These are phyloP conservation scores for Diarsia rubi DNA, from an alignment of 2,888 invertebrate species.

Conservation along the genomic window DNA sequence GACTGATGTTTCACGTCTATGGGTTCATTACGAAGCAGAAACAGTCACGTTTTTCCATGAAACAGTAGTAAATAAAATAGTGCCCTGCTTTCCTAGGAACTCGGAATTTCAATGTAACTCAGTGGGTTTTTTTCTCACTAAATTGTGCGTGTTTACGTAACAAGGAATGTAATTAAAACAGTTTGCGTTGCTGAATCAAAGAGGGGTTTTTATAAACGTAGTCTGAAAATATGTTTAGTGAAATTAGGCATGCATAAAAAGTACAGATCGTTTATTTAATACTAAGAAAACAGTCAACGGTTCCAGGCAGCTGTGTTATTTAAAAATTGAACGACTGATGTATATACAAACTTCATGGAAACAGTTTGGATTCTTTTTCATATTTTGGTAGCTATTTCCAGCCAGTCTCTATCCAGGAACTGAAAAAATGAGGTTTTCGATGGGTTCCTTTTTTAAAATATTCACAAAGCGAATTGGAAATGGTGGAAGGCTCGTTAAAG, in stretches of 20 bases:
- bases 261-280: conserved; percentile 18
- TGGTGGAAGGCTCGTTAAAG: conserved; percentile 69
- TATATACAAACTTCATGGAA: conserved; percentile 41
- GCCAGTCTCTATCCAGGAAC: conserved; percentile 20
- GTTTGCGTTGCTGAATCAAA: conserved; percentile 50
- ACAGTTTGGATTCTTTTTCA: conserved; percentile 32
- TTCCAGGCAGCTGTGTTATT: conserved; percentile 38
- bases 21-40: conserved; percentile 26
- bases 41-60: conserved; percentile 27
- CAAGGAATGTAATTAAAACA: conserved; percentile 56
- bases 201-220: conserved; percentile 51
- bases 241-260: conserved; percentile 30
- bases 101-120: conserved; percentile 19
- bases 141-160: conserved; percentile 55
- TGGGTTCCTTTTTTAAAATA: conserved; percentile 51
- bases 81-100: conserved; percentile 15
- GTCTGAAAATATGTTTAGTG: conserved; percentile 39
- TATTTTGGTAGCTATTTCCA: conserved; percentile 32
- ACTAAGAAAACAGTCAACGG: conserved; percentile 22
- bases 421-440: conserved; percentile 34
- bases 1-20: not conserved
- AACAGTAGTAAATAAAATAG: conserved; percentile 10
- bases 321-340: conserved; percentile 19
- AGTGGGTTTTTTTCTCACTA: conserved; percentile 21
- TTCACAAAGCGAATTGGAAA: conserved; percentile 71